These are phyloP conservation scores for Malacosoma neustria DNA, from an alignment of 2,888 invertebrate species.

Conservation along the genomic window DNA sequence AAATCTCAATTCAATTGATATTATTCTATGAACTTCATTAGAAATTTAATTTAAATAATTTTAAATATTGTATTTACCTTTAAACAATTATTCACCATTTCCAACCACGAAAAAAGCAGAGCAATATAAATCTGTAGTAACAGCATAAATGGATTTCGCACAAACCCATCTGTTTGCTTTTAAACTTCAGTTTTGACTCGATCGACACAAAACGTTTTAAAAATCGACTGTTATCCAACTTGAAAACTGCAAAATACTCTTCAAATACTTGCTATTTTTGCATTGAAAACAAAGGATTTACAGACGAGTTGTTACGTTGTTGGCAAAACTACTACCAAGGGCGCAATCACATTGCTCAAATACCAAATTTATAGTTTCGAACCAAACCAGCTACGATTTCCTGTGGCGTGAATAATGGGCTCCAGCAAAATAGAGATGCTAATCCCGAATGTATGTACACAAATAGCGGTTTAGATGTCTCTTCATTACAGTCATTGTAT, in stretches of 20 bases:
- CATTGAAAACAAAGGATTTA: constrained; percentile 29
- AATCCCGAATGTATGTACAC: background rate
- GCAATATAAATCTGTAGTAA: background rate
- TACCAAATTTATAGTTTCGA: background rate
- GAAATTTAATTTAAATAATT: too few species aligned
- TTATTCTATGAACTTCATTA: too few species aligned
- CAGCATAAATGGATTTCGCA: background rate
- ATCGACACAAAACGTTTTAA: constrained; percentile 26
- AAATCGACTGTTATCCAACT: constrained; percentile 26
- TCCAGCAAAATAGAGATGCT: background rate
- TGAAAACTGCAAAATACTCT: constrained; percentile 23
- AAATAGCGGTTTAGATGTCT: background rate
- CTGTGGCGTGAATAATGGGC: background rate
- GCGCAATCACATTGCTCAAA: background rate
- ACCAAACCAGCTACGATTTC: background rate
- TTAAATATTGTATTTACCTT: too few species aligned
- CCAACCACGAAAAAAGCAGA: too few species aligned
- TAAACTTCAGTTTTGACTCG: constrained; percentile 18
- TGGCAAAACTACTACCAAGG: constrained; percentile 11
- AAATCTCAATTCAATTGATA: too few species aligned
- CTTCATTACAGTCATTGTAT: too few species aligned
- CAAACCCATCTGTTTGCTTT: constrained; percentile 8
- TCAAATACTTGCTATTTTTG: constrained; percentile 26
- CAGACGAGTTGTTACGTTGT: constrained; percentile 18
- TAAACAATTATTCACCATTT: too few species aligned